Evolutionary conservation across 2,113 vertebrate species (phyloP).

Genomic region (Tretioscincus oriximinensis): DNA sequence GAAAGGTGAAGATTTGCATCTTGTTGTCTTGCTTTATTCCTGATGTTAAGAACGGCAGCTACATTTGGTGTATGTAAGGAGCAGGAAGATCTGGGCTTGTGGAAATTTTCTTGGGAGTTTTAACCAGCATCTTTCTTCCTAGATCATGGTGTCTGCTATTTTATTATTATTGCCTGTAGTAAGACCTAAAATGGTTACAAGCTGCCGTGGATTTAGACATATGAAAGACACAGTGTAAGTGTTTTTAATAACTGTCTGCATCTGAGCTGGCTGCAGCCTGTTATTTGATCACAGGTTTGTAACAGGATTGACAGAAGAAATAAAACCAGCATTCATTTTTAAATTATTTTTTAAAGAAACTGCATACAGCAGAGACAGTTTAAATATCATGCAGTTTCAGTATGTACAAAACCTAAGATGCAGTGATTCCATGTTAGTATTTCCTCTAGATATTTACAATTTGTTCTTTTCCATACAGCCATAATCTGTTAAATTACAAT

Average conservation of each 20-base stretch:
- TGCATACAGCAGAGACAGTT: constrained; percentile 91
- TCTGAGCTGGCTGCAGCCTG: too few species aligned
- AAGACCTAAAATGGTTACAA: not conserved
- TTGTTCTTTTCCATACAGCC: constrained; percentile 72
- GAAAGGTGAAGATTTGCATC: not conserved
- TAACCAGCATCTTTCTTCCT: not conserved
- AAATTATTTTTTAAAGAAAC: constrained; percentile 82
- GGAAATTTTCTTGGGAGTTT: not conserved
- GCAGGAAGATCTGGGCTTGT: not conserved
- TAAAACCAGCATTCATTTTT: constrained; percentile 51
- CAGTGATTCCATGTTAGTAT: constrained; percentile 76
- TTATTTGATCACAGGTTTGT: not conserved
- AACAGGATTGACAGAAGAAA: not conserved
- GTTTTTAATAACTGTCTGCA: too few species aligned
- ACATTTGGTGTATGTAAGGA: not conserved
- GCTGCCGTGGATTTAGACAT: not conserved
- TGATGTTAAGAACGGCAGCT: not conserved
- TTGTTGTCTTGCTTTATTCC: not conserved
- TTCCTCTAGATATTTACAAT: constrained; percentile 80
- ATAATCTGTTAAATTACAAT: constrained; percentile 74
- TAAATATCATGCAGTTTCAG: constrained; percentile 91
- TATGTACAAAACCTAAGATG: constrained; percentile 86
- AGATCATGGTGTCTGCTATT: not conserved
- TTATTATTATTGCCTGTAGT: not conserved
- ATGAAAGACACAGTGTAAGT: not conserved